Conservation (phyloP, 2,113 vertebrate species). For the Pangasianodon hypophthalmus region DNA sequence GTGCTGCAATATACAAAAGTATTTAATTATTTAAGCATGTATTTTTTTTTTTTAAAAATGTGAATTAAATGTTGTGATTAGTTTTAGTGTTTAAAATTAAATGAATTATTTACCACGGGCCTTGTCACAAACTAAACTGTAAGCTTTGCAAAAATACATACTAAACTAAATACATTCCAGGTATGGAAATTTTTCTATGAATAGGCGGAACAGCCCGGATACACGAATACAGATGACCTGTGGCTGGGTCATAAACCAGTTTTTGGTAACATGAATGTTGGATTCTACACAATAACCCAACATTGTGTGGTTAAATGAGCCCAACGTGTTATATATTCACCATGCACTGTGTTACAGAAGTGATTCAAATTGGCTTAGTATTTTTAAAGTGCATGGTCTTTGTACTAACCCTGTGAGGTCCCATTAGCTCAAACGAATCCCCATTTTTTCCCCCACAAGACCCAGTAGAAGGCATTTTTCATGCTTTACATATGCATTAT, state of each 20-base stretch:
- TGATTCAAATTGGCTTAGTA: background rate
- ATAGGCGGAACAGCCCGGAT: background rate
- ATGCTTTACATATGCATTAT: background rate
- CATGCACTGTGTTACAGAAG: background rate
- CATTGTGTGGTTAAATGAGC: background rate
- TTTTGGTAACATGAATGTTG: background rate
- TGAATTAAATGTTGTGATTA: background rate
- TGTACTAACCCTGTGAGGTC: background rate
- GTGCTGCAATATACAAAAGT: background rate
- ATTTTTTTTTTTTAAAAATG: background rate
- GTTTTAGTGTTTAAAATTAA: background rate
- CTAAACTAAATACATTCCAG: background rate
- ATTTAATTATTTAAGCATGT: background rate
- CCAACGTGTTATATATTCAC: background rate
- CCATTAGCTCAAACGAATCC: background rate
- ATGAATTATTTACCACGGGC: background rate
- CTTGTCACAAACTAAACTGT: background rate
- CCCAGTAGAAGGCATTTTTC: background rate
- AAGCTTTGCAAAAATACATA: background rate
- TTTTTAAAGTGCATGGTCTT: background rate
- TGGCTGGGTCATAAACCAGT: background rate
- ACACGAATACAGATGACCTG: background rate
- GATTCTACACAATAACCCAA: background rate
- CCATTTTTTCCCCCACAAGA: background rate
- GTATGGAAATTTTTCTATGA: background rate